Conservation (phyloP, 2,113 vertebrate species). For the Amazona vittata region DNA sequence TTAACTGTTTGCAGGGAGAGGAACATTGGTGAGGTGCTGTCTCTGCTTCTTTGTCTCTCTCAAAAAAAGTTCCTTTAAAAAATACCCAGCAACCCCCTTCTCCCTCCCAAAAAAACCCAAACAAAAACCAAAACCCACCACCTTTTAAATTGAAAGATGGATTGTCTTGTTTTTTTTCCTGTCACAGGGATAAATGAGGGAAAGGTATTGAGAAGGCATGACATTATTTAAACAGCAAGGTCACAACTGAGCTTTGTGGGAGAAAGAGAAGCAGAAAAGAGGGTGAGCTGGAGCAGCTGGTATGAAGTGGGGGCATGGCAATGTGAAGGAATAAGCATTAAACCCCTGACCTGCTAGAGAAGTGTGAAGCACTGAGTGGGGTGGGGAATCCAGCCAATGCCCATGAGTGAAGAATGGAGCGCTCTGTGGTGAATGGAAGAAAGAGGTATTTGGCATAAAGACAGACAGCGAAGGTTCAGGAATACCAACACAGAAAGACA, state of each 20-base stretch:
- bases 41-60: background rate
- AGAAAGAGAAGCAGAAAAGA: background rate
- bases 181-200: background rate
- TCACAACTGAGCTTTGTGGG: background rate
- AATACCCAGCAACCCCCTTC: background rate
- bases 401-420: rapidly evolving
- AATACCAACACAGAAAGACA: background rate
- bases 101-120: background rate
- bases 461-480: background rate
- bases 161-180: background rate
- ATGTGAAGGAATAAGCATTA: background rate
- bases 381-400: background rate
- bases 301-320: background rate
- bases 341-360: background rate
- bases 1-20: background rate
- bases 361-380: background rate
- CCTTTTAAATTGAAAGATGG: background rate
- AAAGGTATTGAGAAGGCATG: background rate
- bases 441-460: background rate
- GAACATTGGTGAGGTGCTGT: background rate
- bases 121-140: background rate
- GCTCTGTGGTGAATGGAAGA: background rate
- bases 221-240: background rate
- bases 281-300: background rate
- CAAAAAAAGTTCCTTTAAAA: background rate